phyloP scores from a whole-genome alignment of 2,113 vertebrate genomes.

The Campylomormyrus tamandua region DNA sequence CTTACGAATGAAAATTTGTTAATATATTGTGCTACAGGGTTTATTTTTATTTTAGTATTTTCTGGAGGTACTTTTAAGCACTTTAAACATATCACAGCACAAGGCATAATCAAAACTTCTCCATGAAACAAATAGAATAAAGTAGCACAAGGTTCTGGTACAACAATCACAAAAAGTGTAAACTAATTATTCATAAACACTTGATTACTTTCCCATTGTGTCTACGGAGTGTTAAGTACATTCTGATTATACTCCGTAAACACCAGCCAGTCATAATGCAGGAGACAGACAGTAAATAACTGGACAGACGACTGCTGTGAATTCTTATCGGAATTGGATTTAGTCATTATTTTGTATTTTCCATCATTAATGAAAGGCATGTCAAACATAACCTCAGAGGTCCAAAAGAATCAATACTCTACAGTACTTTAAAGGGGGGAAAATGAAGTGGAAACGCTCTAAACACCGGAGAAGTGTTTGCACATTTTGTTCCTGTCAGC shows the following conservation, averaged over 20 bases:
- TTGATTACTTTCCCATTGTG: not conserved
- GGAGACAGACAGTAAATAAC: not conserved
- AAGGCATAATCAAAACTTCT: not conserved
- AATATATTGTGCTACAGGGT: not conserved
- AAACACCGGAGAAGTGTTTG: not conserved
- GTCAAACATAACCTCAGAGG: not conserved
- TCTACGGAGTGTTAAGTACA: not conserved
- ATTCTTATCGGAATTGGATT: not conserved
- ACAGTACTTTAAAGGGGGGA: not conserved
- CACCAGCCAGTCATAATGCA: not conserved
- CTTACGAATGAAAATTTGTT: not conserved
- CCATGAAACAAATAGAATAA: not conserved
- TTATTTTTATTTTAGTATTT: not conserved
- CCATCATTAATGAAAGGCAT: slow-evolving; percentile 6
- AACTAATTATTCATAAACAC: not conserved
- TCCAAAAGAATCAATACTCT: not conserved
- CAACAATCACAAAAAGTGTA: not conserved
- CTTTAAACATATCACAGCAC: not conserved
- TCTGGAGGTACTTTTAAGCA: not conserved
- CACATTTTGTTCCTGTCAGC: not conserved
- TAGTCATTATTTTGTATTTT: not conserved
- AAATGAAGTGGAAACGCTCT: not conserved
- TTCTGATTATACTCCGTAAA: not conserved
- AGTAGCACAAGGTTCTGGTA: not conserved
- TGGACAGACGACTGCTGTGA: not conserved